Conservation (phyloP, 2,113 vertebrate species). For the Mesocricetus auratus region DNA sequence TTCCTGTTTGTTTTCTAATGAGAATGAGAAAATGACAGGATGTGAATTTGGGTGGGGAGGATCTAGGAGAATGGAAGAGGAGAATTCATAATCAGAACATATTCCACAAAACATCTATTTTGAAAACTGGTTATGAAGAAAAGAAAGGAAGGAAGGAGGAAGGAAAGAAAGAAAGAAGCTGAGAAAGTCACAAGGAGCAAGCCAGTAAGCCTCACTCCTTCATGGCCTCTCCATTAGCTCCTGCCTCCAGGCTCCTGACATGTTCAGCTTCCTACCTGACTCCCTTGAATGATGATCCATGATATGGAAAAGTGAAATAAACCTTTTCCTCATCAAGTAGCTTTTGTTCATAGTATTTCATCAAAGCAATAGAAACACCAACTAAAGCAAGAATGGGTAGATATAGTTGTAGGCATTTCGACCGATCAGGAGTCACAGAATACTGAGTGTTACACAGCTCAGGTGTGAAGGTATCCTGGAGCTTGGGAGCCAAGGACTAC, state of each 20-base stretch:
- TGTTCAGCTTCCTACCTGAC: not conserved
- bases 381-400: not conserved
- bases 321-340: not conserved
- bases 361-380: not conserved
- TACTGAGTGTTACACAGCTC: too few species aligned
- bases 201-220: not conserved
- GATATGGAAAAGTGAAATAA: not conserved
- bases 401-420: too few species aligned
- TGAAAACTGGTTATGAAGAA: not conserved
- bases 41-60: not conserved
- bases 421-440: too few species aligned
- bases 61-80: not conserved
- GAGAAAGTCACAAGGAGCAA: not conserved
- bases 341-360: not conserved
- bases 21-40: not conserved
- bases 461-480: too few species aligned
- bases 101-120: not conserved
- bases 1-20: not conserved
- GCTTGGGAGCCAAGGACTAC: too few species aligned
- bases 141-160: not conserved
- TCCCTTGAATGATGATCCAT: not conserved
- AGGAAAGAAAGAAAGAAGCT: not conserved
- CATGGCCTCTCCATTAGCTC: not conserved
- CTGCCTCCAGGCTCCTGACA: not conserved
- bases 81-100: not conserved